Evolutionary conservation across 2,888 invertebrate genomes (phyloP), one percentile per base, ranked within the genome.

Genomic region (Euplagia quadripunctaria): DNA sequence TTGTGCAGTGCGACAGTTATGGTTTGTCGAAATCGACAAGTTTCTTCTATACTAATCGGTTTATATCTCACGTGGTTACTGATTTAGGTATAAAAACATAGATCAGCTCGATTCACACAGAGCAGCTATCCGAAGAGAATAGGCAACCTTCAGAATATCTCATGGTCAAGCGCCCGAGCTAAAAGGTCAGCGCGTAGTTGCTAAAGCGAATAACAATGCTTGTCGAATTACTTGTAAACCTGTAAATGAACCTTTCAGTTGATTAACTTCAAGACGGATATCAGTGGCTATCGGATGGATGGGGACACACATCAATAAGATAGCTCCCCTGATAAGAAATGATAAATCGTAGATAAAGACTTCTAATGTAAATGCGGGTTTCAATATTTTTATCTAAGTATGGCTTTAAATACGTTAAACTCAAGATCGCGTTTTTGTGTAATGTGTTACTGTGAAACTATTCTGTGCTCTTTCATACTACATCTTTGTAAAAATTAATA

Each of bases 141-240:
- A 83, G 77, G 84, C 90, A 93, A 94, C 94, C 94, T 94, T 94
- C 93, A 90, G 89, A 89, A 85, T 87, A 87, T 90, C 92, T 94
- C 94, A 94, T 92, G 93, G 94, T 91, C 94, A 90, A 86, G 90
- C 93, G 89, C 85, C 89, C 87, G 88, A 90, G 90, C 93, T 92
- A 93, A 92, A 93, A 95, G 94, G 94, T 93, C 92, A 90, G 90
- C 88, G 87, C 82, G 82, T 84, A 85, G 89, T 91, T 90, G 87
- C 90, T 89, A 89, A 86, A 89, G 87, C 86, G 81, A 89, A 86
- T 87, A 90, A 91, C 88, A 89, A 88, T 89, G 84, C 83, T 84
- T 85, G 83, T 85, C 87, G 82, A 88, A 86, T 87, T 79, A 84
- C 75, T 83, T 81, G 79, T 85, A 74, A 68, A 86, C 85, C 82